Evolutionary conservation across 2,113 vertebrate species (phyloP).

Genomic region (Cacatua alba): DNA sequence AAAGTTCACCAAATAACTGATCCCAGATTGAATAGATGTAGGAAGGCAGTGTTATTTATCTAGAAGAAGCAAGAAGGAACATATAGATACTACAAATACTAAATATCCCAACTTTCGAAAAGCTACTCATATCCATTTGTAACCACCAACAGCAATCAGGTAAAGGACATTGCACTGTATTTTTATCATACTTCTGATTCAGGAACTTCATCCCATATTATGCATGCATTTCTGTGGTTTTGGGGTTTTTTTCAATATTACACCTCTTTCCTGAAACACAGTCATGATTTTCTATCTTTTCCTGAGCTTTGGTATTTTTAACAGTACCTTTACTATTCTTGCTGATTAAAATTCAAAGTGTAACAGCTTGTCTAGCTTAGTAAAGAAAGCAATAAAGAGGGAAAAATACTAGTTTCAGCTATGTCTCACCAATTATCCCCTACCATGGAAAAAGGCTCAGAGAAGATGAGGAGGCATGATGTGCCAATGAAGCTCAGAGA

Average conservation of each 20-base stretch:
- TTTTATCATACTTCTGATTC: neutral
- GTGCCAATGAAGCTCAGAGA: neutral
- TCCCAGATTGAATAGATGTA: neutral
- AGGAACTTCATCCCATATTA: neutral
- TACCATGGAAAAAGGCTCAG: neutral
- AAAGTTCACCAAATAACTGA: neutral
- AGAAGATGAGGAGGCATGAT: neutral
- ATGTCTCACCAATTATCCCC: neutral
- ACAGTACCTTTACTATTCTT: neutral
- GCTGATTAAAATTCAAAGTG: neutral
- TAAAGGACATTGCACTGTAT: neutral
- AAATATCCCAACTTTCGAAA: neutral
- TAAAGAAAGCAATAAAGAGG: neutral
- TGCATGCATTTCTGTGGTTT: neutral
- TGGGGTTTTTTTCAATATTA: neutral
- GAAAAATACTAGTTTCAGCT: neutral
- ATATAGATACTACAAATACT: neutral
- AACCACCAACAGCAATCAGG: neutral
- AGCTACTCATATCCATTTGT: neutral
- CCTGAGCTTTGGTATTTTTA: neutral
- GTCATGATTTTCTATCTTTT: neutral
- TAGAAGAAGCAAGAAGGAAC: neutral
- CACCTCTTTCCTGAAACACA: neutral
- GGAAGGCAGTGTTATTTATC: neutral
- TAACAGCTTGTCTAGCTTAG: neutral